Conservation (phyloP, 2,888 invertebrate species). For the Coenonympha glycerion region DNA sequence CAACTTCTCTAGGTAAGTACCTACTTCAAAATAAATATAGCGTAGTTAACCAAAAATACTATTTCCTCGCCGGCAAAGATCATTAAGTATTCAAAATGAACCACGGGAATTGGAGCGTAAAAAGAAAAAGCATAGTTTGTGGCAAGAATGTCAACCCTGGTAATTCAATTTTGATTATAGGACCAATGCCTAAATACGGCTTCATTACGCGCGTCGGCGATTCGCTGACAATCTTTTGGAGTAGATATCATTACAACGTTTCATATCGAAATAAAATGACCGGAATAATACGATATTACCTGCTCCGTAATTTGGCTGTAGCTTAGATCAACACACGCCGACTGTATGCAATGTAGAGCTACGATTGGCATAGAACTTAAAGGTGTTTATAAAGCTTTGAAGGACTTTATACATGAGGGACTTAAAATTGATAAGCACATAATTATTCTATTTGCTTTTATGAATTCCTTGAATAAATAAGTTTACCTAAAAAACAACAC, state of each 20-base stretch:
- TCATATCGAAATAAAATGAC: slow-evolving; percentile 63
- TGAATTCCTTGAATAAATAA: no score
- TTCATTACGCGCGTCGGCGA: slow-evolving; percentile 67
- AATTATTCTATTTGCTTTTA: no score
- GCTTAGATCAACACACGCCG: no score
- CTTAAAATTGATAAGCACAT: no score
- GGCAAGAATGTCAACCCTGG: slow-evolving; percentile 70
- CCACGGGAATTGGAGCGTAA: slow-evolving; percentile 69
- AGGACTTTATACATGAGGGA: no score
- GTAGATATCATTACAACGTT: slow-evolving; percentile 70
- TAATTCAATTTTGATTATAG: slow-evolving; percentile 77
- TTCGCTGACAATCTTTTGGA: slow-evolving; percentile 70
- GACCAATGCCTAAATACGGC: slow-evolving; percentile 69
- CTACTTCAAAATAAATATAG: slow-evolving; percentile 34
- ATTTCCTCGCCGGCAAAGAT: slow-evolving; percentile 34
- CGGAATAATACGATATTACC: slow-evolving; percentile 62
- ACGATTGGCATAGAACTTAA: no score
- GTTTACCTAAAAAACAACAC: no score
- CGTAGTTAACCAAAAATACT: slow-evolving; percentile 32
- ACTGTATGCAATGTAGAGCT: no score
- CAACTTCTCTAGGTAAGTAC: slow-evolving; percentile 24
- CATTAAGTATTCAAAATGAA: slow-evolving; percentile 65
- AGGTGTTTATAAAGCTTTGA: no score
- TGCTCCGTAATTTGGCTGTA: slow-evolving; percentile 48
- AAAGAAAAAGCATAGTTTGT: slow-evolving; percentile 63